Base-by-base conservation (phyloP, 2,888 invertebrate genomes). In the Mycalesis mineus region DNA sequence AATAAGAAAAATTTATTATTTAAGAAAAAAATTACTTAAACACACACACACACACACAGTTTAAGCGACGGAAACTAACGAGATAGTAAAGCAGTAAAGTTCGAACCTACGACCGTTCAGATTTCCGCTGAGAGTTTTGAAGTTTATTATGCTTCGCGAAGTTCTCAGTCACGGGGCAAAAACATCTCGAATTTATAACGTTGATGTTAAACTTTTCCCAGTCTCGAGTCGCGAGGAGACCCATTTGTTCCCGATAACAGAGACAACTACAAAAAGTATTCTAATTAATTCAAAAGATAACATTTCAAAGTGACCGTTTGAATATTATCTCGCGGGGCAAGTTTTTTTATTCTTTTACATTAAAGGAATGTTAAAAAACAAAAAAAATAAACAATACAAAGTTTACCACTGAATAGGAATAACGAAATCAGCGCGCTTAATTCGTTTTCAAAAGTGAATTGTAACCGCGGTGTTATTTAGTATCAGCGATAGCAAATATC, bases 341-440 rank as follows among this genome's bases (percentile, higher is more conserved):
- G 58, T 53, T 62, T 64, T 59, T 56, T 41, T 55, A 49, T 50
- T 57, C 58, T 40, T 55, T 42, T 33, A 8, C 7, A 31, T 48
- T 22, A 22, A 22, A 54, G 71, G 75, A 73, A 73, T 74, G 15
- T 44, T 17, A 28, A 69, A 70, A 71, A 77, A 69, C 68, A 45
- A 66, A 70, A 73, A 65, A 67, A 70, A 81, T 82, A 80, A 84
- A 78, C 81, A 82, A 82, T 82, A 81, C 73, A 80, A 87, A 84
- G 78, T 84, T 82, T 75, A 73, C 73, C 75, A 78, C 80, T 82
- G 82, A 86, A 85, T 85, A 80, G 81, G 82, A 84, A 80, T 80
- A 82, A 82, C 74, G 72, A 77, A 85, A 82, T 82, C 78, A 74
- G 73, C 71, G 69, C 71, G 65, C 70, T 75, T 79, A 80, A 83